Percentiles rank a stretch among this genome's conserved stretches.
Conservation (phyloP, 2,797 vertebrate genomes). For the Graptemys geographica region DNA sequence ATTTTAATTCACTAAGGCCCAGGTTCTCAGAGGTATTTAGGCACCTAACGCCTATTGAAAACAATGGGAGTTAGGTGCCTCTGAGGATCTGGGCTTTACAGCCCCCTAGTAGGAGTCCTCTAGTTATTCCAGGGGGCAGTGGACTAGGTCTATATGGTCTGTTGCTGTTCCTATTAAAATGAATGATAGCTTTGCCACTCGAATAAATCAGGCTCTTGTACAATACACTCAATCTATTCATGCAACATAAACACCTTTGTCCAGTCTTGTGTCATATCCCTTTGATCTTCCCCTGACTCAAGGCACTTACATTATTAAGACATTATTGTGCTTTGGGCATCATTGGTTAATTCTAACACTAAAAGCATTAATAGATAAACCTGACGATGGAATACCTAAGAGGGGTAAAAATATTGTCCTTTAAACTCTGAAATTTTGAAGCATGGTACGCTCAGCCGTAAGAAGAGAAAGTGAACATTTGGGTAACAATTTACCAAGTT, state of each 20-base stretch:
- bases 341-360: neutral
- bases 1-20: neutral
- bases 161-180: neutral
- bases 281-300: neutral
- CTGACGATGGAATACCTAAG: neutral
- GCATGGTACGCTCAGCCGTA: neutral
- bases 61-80: neutral
- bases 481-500: neutral
- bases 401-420: neutral
- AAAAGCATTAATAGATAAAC: neutral
- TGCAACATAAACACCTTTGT: neutral
- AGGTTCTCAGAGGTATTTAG: neutral
- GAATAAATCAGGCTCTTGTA: neutral
- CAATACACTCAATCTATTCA: neutral
- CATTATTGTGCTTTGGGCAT: neutral
- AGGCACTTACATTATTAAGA: neutral
- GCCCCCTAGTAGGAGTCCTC: neutral
- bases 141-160: neutral
- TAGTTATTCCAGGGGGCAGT: neutral
- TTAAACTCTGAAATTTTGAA: neutral
- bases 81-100: neutral
- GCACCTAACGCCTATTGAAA: neutral
- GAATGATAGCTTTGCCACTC: neutral
- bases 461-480: neutral
- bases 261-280: neutral